phyloP scores from a whole-genome alignment of 2,888 invertebrate genomes.

The Trachelus tabidus region DNA sequence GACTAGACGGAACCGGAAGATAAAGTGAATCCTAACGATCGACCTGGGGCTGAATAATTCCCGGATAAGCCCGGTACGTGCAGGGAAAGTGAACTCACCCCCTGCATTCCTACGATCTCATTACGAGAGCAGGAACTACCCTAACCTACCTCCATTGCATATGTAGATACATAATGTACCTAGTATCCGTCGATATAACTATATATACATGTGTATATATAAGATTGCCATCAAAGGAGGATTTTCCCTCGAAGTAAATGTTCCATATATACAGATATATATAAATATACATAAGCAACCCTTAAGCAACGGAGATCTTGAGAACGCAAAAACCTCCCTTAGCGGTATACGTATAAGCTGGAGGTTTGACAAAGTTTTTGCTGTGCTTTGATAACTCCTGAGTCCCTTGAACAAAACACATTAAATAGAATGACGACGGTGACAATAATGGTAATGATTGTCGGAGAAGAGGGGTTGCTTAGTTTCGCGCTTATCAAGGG shows the following conservation, averaged over 20 bases:
- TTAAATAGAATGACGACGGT: not conserved
- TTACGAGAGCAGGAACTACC: slow-evolving; percentile 22
- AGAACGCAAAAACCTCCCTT: too few species aligned
- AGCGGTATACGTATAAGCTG: not conserved
- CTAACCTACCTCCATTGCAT: not conserved
- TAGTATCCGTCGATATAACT: not conserved
- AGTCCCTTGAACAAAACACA: not conserved
- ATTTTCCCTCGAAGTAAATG: too few species aligned
- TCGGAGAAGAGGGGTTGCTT: not conserved
- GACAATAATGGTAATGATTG: not conserved
- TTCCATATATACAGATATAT: too few species aligned
- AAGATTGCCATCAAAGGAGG: too few species aligned
- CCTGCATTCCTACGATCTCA: slow-evolving; percentile 40
- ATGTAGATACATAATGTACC: not conserved
- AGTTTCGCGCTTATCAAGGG: not conserved
- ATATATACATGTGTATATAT: not conserved
- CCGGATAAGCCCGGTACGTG: slow-evolving; percentile 48
- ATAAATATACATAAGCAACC: too few species aligned
- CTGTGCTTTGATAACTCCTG: not conserved
- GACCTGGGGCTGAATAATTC: slow-evolving; percentile 51
- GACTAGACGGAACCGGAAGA: slow-evolving; percentile 30
- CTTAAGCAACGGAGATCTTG: too few species aligned
- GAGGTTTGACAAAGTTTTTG: not conserved
- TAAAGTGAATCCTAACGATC: slow-evolving; percentile 57
- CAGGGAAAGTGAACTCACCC: slow-evolving; percentile 40